Conservation (phyloP, 1,140 invertebrate species). For the Neotoxoptera formosana region DNA sequence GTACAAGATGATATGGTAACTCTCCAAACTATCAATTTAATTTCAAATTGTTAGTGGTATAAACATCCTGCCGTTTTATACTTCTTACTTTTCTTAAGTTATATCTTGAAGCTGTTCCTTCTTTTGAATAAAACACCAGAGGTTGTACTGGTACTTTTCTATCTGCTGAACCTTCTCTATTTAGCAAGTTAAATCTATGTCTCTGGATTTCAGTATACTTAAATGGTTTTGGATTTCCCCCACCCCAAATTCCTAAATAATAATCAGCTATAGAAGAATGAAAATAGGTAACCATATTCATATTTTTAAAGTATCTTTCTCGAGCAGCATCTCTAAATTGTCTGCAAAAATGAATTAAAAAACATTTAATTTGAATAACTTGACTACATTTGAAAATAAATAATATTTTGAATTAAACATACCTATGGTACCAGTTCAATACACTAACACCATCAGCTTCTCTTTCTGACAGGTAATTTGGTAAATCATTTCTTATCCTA, state of each 20-base stretch:
- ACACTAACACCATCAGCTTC: conserved; percentile 97
- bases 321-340: conserved; percentile 94
- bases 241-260: conserved; percentile 95
- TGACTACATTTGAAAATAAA: background rate
- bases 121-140: conserved; percentile 88
- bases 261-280: conserved; percentile 98
- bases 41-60: conserved; percentile 59
- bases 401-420: conserved; percentile 23
- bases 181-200: conserved; percentile 79
- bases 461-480: conserved; percentile 93
- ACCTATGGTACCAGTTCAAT: conserved; percentile 94
- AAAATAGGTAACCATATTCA: conserved; percentile 95
- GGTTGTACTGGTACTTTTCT: conserved; percentile 96
- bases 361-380: background rate
- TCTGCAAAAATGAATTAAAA: conserved; percentile 64
- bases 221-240: conserved; percentile 92
- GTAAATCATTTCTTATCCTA: conserved; percentile 90
- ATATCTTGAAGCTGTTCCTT: conserved; percentile 85
- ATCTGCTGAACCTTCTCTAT: conserved; percentile 92
- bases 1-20: conserved; percentile 91
- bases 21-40: conserved; percentile 80
- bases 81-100: conserved; percentile 82
- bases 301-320: conserved; percentile 96
- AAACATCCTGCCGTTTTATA: background rate
- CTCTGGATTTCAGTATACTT: conserved; percentile 96